Conservation (phyloP, 2,113 vertebrate species). For the Neotragus pygmaeus region DNA sequence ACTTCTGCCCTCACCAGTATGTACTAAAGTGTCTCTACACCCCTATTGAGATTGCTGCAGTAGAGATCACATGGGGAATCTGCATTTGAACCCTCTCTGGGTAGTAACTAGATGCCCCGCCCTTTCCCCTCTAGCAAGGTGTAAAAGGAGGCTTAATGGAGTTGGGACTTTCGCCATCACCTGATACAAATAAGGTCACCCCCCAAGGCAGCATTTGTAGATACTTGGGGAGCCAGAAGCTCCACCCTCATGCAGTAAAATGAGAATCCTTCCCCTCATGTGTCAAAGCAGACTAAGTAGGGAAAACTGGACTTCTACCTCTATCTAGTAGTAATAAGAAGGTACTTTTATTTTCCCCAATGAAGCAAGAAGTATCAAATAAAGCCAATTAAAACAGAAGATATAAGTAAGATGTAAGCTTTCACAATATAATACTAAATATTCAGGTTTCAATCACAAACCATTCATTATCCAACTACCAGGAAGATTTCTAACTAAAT, state of each 20-base stretch:
- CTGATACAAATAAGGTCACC: neutral
- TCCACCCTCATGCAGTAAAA: neutral
- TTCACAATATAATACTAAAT: neutral
- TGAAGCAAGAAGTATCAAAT: neutral
- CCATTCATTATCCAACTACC: neutral
- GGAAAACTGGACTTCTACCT: neutral
- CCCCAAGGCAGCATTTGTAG: neutral
- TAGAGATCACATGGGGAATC: neutral
- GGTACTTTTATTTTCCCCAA: neutral
- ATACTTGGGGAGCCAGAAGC: neutral
- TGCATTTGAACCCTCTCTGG: neutral
- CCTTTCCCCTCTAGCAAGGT: neutral
- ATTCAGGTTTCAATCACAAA: neutral
- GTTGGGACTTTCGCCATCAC: neutral
- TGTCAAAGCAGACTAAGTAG: neutral
- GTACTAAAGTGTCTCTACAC: neutral
- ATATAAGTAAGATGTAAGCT: neutral
- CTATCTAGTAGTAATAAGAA: neutral
- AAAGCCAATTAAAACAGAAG: neutral
- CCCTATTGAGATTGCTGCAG: neutral
- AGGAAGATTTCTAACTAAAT: neutral
- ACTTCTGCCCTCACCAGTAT: neutral
- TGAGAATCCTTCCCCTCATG: neutral
- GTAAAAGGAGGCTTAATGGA: neutral
- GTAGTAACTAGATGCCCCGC: rapidly evolving